These are phyloP conservation scores for Paramormyrops hopkinsi DNA, from an alignment of 2,797 vertebrate genomes.

Conservation along the genomic window DNA sequence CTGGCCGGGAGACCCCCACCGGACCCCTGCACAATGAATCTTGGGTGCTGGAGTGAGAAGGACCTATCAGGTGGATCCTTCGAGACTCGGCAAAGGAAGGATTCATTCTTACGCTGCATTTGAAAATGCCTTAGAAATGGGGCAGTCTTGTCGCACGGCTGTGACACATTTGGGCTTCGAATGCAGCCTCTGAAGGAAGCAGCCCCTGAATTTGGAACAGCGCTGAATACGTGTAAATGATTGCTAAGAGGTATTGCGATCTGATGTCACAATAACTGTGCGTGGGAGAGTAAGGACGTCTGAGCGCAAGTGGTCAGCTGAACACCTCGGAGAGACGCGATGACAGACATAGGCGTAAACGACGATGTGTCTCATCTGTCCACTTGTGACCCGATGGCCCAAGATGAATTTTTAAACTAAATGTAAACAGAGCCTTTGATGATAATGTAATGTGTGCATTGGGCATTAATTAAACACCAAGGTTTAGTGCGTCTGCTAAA, in stretches of 20 bases:
- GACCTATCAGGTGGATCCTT: too few relatives aligned
- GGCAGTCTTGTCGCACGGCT: too few relatives aligned
- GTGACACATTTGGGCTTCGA: too few relatives aligned
- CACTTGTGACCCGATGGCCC: not conserved
- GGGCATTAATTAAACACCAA: not conserved
- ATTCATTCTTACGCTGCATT: too few relatives aligned
- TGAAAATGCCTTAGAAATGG: too few relatives aligned
- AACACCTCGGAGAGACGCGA: not conserved
- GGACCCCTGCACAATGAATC: too few relatives aligned
- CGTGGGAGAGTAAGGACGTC: not conserved
- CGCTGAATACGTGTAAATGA: not conserved
- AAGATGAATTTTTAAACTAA: not conserved
- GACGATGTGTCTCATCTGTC: not conserved
- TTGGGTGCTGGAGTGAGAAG: too few relatives aligned
- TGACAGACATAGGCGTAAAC: not conserved
- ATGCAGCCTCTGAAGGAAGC: too few relatives aligned
- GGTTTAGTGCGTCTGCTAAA: not conserved
- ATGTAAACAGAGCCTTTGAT: not conserved
- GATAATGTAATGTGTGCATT: not conserved
- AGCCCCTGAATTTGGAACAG: too few relatives aligned
- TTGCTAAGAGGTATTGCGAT: not conserved
- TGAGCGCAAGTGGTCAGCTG: not conserved
- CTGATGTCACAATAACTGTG: not conserved
- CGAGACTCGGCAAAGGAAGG: too few relatives aligned
- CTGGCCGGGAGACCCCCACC: too few relatives aligned